Percentiles rank a stretch among this genome's conserved stretches.
phyloP scores from a whole-genome alignment of 2,797 vertebrate genomes.

The Perodicticus potto region DNA sequence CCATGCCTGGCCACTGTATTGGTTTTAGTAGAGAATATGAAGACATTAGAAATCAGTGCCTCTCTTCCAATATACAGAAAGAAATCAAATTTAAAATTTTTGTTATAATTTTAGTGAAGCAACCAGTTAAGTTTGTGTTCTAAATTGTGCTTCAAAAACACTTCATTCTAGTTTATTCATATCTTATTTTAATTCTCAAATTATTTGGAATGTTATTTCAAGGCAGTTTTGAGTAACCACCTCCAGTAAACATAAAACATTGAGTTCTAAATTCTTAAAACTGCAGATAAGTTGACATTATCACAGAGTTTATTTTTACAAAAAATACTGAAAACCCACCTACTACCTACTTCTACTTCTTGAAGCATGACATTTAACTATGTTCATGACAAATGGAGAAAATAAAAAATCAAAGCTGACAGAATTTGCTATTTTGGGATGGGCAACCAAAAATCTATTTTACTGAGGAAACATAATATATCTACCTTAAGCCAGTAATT shows the following conservation, averaged over 20 bases:
- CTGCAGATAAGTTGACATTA: neutral
- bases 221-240: constrained; percentile 1
- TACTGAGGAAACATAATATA: constrained; percentile 66
- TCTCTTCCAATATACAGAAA: neutral
- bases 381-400: constrained; percentile 54
- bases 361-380: constrained; percentile 66
- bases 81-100: constrained; percentile 17
- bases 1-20: too few relatives aligned
- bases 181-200: constrained; percentile 53
- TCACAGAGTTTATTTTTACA: neutral
- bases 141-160: constrained; percentile 14
- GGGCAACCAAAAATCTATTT: constrained; percentile 66
- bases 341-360: constrained; percentile 76
- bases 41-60: neutral
- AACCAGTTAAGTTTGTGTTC: neutral
- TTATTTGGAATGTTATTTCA: constrained; percentile 31
- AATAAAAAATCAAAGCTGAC: neutral
- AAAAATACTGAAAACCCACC: constrained; percentile 21
- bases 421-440: constrained; percentile 57
- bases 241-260: neutral
- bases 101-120: neutral
- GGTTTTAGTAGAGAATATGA: constrained; percentile 26
- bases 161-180: constrained; percentile 15
- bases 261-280: constrained; percentile 41
- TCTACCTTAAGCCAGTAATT: constrained; percentile 72